Base-by-base conservation (phyloP, 2,888 invertebrate genomes). In the Limnephilus marmoratus region DNA sequence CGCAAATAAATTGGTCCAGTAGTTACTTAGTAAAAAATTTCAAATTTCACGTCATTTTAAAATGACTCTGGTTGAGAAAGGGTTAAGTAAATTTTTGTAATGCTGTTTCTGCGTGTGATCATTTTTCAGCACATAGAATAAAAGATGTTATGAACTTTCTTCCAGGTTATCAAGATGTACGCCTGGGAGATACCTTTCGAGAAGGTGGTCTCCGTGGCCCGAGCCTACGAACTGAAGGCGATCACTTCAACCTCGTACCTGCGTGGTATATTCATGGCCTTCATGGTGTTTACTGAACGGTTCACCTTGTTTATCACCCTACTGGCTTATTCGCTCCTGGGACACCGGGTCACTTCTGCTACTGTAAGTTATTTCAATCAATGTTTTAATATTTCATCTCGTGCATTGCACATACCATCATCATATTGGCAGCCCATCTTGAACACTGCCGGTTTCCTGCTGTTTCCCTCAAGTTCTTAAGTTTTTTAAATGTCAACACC, bases 131-230 rank as follows among this genome's bases (percentile, higher is more conserved):
- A 68, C 68, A 68, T 24, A 24, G 7, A 24, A 2, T 24, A 2
- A 68, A 68, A 24, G n/a, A 68, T 24, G 4, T 49, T 13, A 68
- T 68, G 24, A 68, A 68, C 2, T 68, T 68, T 81, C 29, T 92
- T 97, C 94, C 96, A 98, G 96, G 98, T 99, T 3, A 98, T 99
- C 94, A 99, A 99, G 96, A 99, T 99, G 99, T 99, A 99, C 95
- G 98, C 99, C 4, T 99, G 99, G 98, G 99, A 99, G 95, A 98
- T 97, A 94, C 98, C 99, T 0, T 99, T 99, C 94, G 97, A 98
- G 93, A 97, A 97, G 93, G 97, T 99, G n/a, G 98, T 99, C 3
- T 97, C 97, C 13, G 95, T 97, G 90, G 97, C 98, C 1, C 96
- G 99, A 94, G 97, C 97, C 95, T 97, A 97, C 94, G 97, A 97